Evolutionary conservation across 1,140 invertebrate species (phyloP), one percentile per base, ranked within the genome.

Genomic region (Achatina immaculata): DNA sequence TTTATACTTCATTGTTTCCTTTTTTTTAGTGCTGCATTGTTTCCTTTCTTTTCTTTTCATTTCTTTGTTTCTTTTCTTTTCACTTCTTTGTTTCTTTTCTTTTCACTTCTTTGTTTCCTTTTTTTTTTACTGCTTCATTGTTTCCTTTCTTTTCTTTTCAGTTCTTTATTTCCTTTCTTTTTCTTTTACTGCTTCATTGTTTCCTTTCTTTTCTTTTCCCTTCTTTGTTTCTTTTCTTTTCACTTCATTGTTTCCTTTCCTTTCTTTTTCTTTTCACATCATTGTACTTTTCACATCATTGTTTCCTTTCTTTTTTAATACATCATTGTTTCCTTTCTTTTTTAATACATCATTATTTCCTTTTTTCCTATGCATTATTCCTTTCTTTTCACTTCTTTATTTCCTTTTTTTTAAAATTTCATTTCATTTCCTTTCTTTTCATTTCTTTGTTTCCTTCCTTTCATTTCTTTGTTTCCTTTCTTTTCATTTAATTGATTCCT

Each of bases 81-180:
- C 36, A 19, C 69, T 72, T n/a, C n/a, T n/a, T 36, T n/a, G 11
- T n/a, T 72, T 34, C n/a, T n/a, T 72, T 34, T 72, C 40, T 42
- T n/a, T 38, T n/a, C 36, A 11, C 36, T n/a, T 38, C 40, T 72
- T n/a, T 42, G 6, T 72, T n/a, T 42, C 40, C 36, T 38, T 72
- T n/a, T 72, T 34, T 42, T n/a, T 36, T 19, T 36, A 7, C 36
- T n/a, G 7, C n/a, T 34, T 72, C 36, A 9, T 34, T 42, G 7
- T 36, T 38, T 72, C 69, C 38, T 42, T 38, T 72, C 38, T 38
- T 36, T n/a, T 72, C 36, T 72, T 34, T 72, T 38, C 36, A 9
- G 7, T 38, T 72, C 31, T 72, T 11, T 72, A 7, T 72, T 38
- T 72, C 38, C 69, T 72, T 38, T 36, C 36, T 72, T 16, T 72